Evolutionary conservation across 2,888 invertebrate genomes (phyloP).

Genomic region (Trichacis sp.): DNA sequence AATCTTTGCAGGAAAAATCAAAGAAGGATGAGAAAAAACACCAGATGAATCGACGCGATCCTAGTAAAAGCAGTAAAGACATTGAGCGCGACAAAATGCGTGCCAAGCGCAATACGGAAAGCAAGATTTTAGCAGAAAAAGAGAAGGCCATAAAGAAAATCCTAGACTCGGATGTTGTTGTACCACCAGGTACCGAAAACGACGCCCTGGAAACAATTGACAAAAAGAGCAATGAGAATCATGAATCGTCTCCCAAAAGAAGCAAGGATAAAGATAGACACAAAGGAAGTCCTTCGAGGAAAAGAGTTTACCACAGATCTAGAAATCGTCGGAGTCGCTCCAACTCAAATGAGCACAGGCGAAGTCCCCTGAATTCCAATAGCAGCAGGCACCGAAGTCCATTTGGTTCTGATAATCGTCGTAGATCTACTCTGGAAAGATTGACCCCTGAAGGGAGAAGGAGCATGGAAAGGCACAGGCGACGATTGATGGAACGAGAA

Average conservation of each 20-base stretch:
- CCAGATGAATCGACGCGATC: slow-evolving; percentile 60
- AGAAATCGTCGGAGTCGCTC: slow-evolving; percentile 47
- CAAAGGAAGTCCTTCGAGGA: slow-evolving; percentile 42
- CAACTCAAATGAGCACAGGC: slow-evolving; percentile 42
- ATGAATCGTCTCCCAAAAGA: slow-evolving; percentile 41
- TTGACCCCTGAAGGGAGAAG: slow-evolving; percentile 57
- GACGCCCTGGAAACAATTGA: slow-evolving; percentile 62
- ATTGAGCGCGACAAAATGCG: slow-evolving; percentile 65
- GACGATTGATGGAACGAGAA: slow-evolving; percentile 53
- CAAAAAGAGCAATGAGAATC: slow-evolving; percentile 52
- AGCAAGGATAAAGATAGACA: slow-evolving; percentile 46
- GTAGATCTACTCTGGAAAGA: slow-evolving; percentile 53
- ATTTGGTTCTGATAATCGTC: slow-evolving; percentile 32
- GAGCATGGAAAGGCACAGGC: slow-evolving; percentile 56
- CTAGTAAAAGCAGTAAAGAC: slow-evolving; percentile 63
- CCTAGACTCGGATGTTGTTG: slow-evolving; percentile 62
- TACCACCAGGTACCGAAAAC: slow-evolving; percentile 65
- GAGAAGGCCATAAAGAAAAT: slow-evolving; percentile 65
- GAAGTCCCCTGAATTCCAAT: slow-evolving; percentile 46
- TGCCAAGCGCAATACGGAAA: slow-evolving; percentile 60
- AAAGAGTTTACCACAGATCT: slow-evolving; percentile 51
- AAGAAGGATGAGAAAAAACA: slow-evolving; percentile 54
- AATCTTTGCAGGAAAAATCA: too few species aligned
- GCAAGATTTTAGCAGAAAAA: slow-evolving; percentile 64
- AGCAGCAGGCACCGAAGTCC: slow-evolving; percentile 43